These are phyloP conservation scores for Puntigrus tetrazona DNA, from an alignment of 2,113 vertebrate species.

Conservation along the genomic window DNA sequence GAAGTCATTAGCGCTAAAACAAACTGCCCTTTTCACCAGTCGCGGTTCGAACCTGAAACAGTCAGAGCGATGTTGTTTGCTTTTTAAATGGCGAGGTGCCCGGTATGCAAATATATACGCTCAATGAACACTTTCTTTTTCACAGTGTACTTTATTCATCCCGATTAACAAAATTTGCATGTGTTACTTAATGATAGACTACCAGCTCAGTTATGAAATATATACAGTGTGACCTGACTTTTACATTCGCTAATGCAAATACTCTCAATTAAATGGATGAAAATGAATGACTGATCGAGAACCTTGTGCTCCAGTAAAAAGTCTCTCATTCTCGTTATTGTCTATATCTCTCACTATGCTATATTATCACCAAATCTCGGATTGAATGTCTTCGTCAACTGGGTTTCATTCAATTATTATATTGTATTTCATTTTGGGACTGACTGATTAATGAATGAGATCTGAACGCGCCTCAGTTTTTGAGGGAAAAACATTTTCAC, in stretches of 20 bases:
- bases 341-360: no score
- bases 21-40: conserved; percentile 2
- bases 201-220: background rate
- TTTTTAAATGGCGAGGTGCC: conserved; percentile 30
- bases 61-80: conserved; percentile 27
- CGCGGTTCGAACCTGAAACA: background rate
- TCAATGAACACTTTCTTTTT: background rate
- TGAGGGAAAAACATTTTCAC: no score
- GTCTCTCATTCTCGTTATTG: no score
- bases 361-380: background rate
- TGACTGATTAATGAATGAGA: no score
- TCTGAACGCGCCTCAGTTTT: no score
- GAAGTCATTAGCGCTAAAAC: conserved; percentile 10
- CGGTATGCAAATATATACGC: conserved; percentile 18
- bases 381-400: background rate
- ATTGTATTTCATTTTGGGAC: background rate
- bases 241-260: background rate
- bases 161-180: conserved; percentile 28
- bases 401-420: background rate
- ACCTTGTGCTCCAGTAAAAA: no score
- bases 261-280: conserved; percentile 11
- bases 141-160: conserved; percentile 24
- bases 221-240: background rate
- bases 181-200: conserved; percentile 26
- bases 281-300: background rate